These are phyloP conservation scores for Dromas ardeola DNA, from an alignment of 2,113 vertebrate genomes.

Conservation along the genomic window DNA sequence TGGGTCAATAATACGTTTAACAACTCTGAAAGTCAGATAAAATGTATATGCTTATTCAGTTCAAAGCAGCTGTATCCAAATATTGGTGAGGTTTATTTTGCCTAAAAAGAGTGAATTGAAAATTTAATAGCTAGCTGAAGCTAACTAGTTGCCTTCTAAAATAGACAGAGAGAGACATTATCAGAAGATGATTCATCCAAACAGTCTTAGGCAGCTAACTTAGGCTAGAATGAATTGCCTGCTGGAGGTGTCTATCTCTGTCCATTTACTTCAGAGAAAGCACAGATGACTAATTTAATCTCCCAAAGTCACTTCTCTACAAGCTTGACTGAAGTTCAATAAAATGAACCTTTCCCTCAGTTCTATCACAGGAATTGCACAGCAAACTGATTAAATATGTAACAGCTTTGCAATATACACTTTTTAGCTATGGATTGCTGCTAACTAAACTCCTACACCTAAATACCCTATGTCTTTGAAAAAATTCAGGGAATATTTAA, in stretches of 20 bases:
- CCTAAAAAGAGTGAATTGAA: not conserved
- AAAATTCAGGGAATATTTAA: not conserved
- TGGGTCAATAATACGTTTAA: not conserved
- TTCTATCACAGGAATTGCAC: not conserved
- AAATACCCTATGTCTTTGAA: not conserved
- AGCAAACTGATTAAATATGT: not conserved
- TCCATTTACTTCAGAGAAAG: not conserved
- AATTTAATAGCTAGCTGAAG: not conserved
- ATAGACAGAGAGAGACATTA: not conserved
- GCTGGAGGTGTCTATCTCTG: not conserved
- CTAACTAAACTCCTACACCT: not conserved
- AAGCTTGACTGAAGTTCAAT: not conserved
- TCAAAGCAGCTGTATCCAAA: not conserved
- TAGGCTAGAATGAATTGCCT: not conserved
- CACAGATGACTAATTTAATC: not conserved
- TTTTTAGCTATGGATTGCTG: not conserved
- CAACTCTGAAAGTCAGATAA: not conserved
- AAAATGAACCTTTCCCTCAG: not conserved
- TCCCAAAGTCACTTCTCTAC: not conserved
- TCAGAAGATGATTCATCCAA: not conserved
- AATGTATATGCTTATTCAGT: not conserved
- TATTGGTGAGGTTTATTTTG: not conserved
- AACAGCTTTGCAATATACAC: not conserved
- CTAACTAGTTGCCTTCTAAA: not conserved
- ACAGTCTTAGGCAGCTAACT: not conserved